Percentiles rank a stretch among this genome's conserved stretches.
These are phyloP conservation scores for Ormyrus thymus DNA, from an alignment of 2,888 invertebrate genomes.

Conservation along the genomic window DNA sequence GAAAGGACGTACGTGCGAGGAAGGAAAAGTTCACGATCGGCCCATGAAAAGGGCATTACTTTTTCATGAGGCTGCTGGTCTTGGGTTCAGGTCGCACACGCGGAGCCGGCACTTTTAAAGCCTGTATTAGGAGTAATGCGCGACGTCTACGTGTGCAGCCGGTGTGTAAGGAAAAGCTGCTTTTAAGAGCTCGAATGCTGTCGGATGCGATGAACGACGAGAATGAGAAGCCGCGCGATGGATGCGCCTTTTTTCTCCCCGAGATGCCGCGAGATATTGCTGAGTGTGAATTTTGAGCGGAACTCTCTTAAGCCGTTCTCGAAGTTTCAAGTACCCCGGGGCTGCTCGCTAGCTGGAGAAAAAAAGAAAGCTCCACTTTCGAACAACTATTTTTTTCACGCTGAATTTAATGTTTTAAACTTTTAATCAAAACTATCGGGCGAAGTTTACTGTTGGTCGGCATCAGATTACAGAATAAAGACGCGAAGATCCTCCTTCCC, in stretches of 20 bases:
- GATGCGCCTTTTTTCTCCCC: too few species aligned
- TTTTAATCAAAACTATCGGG: too few species aligned
- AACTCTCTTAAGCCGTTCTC: too few species aligned
- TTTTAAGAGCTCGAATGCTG: constrained; percentile 40
- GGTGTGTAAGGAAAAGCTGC: constrained; percentile 13
- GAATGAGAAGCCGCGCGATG: too few species aligned
- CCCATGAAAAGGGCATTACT: constrained; percentile 47
- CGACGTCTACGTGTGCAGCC: neutral
- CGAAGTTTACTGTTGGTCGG: too few species aligned
- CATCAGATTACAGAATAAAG: too few species aligned
- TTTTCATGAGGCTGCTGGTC: constrained; percentile 41
- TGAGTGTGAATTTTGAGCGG: constrained; percentile 4
- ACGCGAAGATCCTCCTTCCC: too few species aligned
- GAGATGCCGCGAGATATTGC: constrained; percentile 1
- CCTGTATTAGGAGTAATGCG: constrained; percentile 42
- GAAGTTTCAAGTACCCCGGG: too few species aligned
- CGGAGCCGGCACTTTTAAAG: constrained; percentile 32
- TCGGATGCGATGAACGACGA: constrained; percentile 3
- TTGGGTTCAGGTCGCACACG: neutral
- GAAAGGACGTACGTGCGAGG: neutral
- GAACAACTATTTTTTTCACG: too few species aligned
- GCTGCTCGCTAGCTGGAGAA: too few species aligned
- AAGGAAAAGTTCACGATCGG: constrained; percentile 36
- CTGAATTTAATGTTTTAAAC: too few species aligned
- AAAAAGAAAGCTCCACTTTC: too few species aligned